These are phyloP conservation scores for Bettongia penicillata DNA, from an alignment of 2,113 vertebrate genomes.

Conservation along the genomic window DNA sequence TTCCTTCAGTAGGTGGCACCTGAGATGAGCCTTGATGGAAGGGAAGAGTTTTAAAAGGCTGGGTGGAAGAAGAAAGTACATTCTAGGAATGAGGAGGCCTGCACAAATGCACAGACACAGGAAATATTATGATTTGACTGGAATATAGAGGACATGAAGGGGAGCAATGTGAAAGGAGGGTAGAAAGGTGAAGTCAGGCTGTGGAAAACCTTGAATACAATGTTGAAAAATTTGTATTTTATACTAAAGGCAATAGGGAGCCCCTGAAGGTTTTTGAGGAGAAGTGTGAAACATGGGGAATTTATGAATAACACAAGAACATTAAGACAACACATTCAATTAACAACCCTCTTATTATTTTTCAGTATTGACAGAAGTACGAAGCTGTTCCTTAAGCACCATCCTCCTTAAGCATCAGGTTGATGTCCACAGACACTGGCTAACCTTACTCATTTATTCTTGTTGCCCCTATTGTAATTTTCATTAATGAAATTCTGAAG, in stretches of 20 bases:
- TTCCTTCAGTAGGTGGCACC: background rate
- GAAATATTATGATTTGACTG: background rate
- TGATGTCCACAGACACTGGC: background rate
- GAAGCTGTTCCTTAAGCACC: background rate
- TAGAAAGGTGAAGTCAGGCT: too few species aligned
- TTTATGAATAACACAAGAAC: background rate
- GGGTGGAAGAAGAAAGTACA: background rate
- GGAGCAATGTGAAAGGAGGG: too few species aligned
- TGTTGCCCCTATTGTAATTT: background rate
- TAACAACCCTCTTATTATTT: conserved; percentile 1
- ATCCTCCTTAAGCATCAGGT: background rate
- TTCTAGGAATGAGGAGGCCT: background rate
- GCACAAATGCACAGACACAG: background rate
- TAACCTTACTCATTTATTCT: background rate
- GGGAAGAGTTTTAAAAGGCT: background rate
- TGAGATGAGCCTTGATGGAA: background rate
- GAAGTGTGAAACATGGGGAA: background rate
- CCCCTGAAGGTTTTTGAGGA: background rate
- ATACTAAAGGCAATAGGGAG: background rate
- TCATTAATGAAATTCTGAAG: conserved; percentile 55
- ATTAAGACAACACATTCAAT: conserved; percentile 6
- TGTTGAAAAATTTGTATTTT: background rate
- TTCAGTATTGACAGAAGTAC: conserved; percentile 14
- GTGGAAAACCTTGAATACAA: too few species aligned
- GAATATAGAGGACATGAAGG: too few species aligned